Percentiles rank a stretch among this genome's conserved stretches.
Conservation (phyloP, 2,113 vertebrate species). For the Microtus oregoni region DNA sequence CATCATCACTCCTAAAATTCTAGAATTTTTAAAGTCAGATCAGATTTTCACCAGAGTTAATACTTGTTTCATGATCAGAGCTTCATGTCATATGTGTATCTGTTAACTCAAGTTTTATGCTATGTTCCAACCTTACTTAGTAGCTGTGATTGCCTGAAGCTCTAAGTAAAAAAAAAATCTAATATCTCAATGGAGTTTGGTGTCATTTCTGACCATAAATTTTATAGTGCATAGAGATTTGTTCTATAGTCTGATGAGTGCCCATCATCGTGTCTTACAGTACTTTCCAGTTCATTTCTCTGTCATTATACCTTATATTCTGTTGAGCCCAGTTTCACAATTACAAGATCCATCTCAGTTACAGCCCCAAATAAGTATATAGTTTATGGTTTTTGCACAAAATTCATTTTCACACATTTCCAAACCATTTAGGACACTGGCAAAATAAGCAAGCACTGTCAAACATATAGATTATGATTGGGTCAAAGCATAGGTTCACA, state of each 20-base stretch:
- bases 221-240: slow-evolving; percentile 29
- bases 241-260: slow-evolving; percentile 36
- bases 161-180: slow-evolving; percentile 14
- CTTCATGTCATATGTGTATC: background rate
- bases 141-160: background rate
- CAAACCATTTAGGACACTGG: background rate
- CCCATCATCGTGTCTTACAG: background rate
- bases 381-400: background rate
- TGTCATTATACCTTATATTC: background rate
- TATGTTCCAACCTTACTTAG: slow-evolving; percentile 19
- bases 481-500: background rate
- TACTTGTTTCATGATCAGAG: slow-evolving; percentile 8
- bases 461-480: slow-evolving; percentile 38
- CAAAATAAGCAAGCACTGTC: slow-evolving; percentile 18
- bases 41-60: slow-evolving; percentile 25
- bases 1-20: slow-evolving; percentile 41
- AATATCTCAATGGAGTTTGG: background rate
- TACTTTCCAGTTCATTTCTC: background rate
- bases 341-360: background rate
- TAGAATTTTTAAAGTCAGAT: background rate
- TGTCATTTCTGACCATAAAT: slow-evolving; percentile 45
- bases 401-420: slow-evolving; percentile 33
- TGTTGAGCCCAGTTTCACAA: slow-evolving; percentile 42
- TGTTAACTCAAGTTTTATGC: slow-evolving; percentile 23
- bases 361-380: background rate